Conservation (phyloP, 2,797 vertebrate species). For the Lagodon rhomboides region DNA sequence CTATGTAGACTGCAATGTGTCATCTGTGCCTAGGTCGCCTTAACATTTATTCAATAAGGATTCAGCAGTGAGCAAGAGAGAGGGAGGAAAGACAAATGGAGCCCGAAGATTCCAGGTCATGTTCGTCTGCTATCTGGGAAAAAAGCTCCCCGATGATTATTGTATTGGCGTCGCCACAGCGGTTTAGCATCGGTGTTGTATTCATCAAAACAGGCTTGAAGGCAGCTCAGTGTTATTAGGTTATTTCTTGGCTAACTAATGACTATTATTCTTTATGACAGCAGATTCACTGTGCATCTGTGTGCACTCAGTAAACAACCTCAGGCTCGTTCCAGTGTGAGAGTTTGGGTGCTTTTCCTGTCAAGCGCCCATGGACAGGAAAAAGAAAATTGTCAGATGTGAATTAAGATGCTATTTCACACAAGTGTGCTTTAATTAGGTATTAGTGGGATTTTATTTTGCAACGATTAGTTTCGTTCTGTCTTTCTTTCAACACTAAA, state of each 20-base stretch:
- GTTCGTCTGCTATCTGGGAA: slow-evolving; percentile 70
- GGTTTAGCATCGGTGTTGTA: slow-evolving; percentile 60
- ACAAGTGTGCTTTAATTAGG: slow-evolving; percentile 17
- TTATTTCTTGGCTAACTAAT: slow-evolving; percentile 83
- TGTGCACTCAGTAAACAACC: slow-evolving; percentile 75
- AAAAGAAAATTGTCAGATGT: slow-evolving; percentile 25
- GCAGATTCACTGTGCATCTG: slow-evolving; percentile 62
- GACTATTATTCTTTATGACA: slow-evolving; percentile 81
- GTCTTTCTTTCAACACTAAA: neutral
- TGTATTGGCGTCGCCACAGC: slow-evolving; percentile 51
- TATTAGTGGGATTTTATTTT: slow-evolving; percentile 6
- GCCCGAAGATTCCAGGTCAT: slow-evolving; percentile 73
- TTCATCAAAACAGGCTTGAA: slow-evolving; percentile 81
- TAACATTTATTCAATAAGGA: slow-evolving; percentile 83
- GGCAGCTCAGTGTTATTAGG: slow-evolving; percentile 78
- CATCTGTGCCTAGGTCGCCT: slow-evolving; percentile 73
- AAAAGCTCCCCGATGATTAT: slow-evolving; percentile 65
- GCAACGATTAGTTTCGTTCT: neutral
- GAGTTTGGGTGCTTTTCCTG: slow-evolving; percentile 45
- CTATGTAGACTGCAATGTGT: slow-evolving; percentile 79
- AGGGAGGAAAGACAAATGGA: slow-evolving; percentile 73
- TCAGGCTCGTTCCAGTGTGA: slow-evolving; percentile 50
- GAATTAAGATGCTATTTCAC: slow-evolving; percentile 13
- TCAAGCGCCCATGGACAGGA: slow-evolving; percentile 29
- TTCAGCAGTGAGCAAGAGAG: slow-evolving; percentile 67